These are phyloP conservation scores for Phymatocera aterrima DNA, from an alignment of 2,888 invertebrate species.

Conservation along the genomic window DNA sequence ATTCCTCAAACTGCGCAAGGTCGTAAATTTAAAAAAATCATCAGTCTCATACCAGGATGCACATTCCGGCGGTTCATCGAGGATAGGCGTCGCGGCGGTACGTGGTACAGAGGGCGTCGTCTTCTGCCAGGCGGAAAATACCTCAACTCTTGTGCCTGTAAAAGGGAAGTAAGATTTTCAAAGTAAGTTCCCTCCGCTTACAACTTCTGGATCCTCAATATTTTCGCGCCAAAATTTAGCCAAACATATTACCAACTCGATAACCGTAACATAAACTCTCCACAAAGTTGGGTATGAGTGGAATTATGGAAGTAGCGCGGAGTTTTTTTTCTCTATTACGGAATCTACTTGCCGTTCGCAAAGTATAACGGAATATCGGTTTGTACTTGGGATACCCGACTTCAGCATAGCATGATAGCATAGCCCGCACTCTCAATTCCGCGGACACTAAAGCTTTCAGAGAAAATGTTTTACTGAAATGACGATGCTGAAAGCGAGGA, in stretches of 20 bases:
- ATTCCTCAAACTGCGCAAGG: not conserved
- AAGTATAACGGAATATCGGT: constrained; percentile 34
- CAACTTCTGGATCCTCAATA: no score
- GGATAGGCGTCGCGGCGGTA: constrained; percentile 55
- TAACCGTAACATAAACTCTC: constrained; percentile 5
- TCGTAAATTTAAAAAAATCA: no score
- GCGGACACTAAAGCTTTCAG: constrained; percentile 3
- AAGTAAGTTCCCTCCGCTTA: no score
- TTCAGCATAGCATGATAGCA: not conserved
- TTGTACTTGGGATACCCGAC: not conserved
- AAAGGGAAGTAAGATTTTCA: constrained; percentile 41
- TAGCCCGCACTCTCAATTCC: not conserved
- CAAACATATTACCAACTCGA: no score
- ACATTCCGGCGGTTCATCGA: constrained; percentile 67
- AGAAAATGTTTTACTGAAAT: constrained; percentile 6
- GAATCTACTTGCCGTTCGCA: constrained; percentile 22
- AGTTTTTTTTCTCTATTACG: constrained; percentile 5
- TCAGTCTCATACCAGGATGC: constrained; percentile 62
- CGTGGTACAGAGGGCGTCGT: constrained; percentile 63
- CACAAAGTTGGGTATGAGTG: not conserved
- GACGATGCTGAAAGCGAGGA: constrained; percentile 22
- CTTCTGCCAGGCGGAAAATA: constrained; percentile 58
- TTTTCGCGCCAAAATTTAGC: no score
- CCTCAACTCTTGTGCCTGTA: constrained; percentile 69
- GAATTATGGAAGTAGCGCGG: constrained; percentile 29